A percentile compares a stretch with the other conserved stretches of the same genome.
Evolutionary conservation across 2,797 vertebrate genomes (phyloP).

Genomic region (Trachurus trachurus): DNA sequence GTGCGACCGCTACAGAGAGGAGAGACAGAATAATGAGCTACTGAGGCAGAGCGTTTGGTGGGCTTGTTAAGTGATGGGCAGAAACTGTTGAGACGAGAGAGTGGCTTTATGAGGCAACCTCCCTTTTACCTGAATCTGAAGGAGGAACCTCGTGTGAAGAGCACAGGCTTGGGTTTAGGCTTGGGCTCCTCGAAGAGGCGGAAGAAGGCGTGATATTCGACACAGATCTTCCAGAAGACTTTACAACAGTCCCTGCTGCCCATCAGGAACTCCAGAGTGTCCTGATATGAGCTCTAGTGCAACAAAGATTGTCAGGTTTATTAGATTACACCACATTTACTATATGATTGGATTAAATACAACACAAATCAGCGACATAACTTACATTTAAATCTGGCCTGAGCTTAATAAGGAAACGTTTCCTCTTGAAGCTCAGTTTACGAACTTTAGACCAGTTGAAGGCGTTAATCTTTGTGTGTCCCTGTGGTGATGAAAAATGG

Average conservation of each 20-base stretch:
- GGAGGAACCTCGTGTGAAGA: conserved; percentile 97
- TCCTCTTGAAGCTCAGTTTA: conserved; percentile 99
- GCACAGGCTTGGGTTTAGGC: conserved; percentile 95
- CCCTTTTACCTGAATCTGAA: conserved; percentile 95
- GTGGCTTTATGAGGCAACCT: conserved; percentile 13
- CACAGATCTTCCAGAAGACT: conserved; percentile 99
- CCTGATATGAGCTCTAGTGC: conserved; percentile 92
- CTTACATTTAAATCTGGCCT: conserved; percentile 95
- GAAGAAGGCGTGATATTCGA: conserved; percentile 99
- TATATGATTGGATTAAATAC: not conserved
- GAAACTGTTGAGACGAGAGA: conserved; percentile 9
- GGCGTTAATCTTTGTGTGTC: conserved; percentile 96
- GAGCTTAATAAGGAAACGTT: conserved; percentile 97
- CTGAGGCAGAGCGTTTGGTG: conserved; percentile 16
- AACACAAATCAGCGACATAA: conserved; percentile 19
- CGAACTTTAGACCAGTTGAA: conserved; percentile 99
- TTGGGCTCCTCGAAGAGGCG: conserved; percentile 98
- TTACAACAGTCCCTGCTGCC: conserved; percentile 97
- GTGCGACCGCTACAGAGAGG: conserved; percentile 91
- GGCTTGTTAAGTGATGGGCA: conserved; percentile 33
- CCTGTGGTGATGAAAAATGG: conserved; percentile 78
- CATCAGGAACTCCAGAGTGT: conserved; percentile 98
- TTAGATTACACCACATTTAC: not conserved
- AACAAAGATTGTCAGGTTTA: not conserved
- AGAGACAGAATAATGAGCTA: conserved; percentile 49